Base-by-base conservation (phyloP, 1,140 invertebrate species). In the Mamestra configurata region DNA sequence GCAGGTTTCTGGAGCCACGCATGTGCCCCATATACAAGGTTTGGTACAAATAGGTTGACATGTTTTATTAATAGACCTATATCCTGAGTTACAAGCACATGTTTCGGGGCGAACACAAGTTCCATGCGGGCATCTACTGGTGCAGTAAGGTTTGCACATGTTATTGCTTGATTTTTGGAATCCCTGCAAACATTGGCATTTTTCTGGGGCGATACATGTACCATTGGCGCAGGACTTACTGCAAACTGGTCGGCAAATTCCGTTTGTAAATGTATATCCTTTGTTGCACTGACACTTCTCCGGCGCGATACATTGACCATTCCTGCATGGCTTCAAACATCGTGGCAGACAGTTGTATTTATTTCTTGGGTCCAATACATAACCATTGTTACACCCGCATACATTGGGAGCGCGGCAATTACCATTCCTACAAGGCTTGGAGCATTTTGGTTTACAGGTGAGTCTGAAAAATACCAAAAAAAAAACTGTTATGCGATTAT, bases 261-360 rank as follows among this genome's bases (percentile, higher is more conserved):
- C 51, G 43, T 80, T 77, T 5, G 20, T n/a, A 22, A 46, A 64
- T 75, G 70, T 93, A 76, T 93, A 96, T 18, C 96, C 96, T 4
- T 90, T 83, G 79, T 94, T 76, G 82, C 96, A 96, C 22, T 86
- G 81, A 80, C 96, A 96, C 35, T 82, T 84, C 79, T 96, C 93
- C 3, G 96, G 95, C 0, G 92, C 93, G 18, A 94, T 84, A 81
- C 96, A 96, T 8, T 77, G 88, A 0, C 96, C 96, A 80, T 95
- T 90, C 4, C 72, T 35, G 20, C 86, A 87, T 15, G 57, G 37
- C 1, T 72, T 35, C 0, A 15, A 24, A 55, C 86, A 87, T 11
- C 53, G 6, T 0, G 83, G 83, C 27, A 55, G 31, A 66, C 86
- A 84, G 43, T 80, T 51, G 11, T 89, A 86, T 27, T 84, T 57